Percentiles rank a stretch among this genome's conserved stretches.
Evolutionary conservation across 2,113 vertebrate species (phyloP).

Genomic region (Poeciliopsis occidentalis): DNA sequence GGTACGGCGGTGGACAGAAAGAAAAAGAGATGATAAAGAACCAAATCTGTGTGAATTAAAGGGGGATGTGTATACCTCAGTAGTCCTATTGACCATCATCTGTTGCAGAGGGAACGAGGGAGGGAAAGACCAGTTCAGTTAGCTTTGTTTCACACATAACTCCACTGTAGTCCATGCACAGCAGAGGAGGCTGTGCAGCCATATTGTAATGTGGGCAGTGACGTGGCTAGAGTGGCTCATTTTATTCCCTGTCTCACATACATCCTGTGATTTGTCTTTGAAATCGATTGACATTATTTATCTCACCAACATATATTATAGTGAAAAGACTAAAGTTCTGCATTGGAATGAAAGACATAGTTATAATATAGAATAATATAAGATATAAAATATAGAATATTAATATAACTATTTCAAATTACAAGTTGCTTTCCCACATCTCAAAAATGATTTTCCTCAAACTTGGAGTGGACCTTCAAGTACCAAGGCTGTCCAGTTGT

Average conservation of each 20-base stretch:
- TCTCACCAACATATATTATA: too few species aligned
- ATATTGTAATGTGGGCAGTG: background rate
- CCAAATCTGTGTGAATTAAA: slow-evolving; percentile 37
- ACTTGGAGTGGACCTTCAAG: background rate
- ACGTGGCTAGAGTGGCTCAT: slow-evolving; percentile 36
- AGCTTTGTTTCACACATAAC: slow-evolving; percentile 28
- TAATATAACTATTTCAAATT: background rate
- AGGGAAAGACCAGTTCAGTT: slow-evolving; percentile 66
- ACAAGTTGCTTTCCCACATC: background rate
- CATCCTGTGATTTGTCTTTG: too few species aligned
- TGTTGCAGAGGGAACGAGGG: slow-evolving; percentile 83
- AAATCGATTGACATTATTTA: too few species aligned
- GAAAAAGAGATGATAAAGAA: slow-evolving; percentile 10
- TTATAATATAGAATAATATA: too few species aligned
- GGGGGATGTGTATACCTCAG: slow-evolving; percentile 88
- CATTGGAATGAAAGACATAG: background rate
- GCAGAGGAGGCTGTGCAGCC: slow-evolving; percentile 12
- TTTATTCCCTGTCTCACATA: too few species aligned
- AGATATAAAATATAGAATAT: too few species aligned
- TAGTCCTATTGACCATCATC: slow-evolving; percentile 99
- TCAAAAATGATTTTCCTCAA: background rate
- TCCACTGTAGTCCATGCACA: slow-evolving; percentile 11
- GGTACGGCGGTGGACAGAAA: slow-evolving; percentile 36
- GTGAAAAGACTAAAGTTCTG: background rate
- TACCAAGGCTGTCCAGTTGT: background rate